These are phyloP conservation scores for Gerris lacustris DNA, from an alignment of 2,888 invertebrate species.

Conservation along the genomic window DNA sequence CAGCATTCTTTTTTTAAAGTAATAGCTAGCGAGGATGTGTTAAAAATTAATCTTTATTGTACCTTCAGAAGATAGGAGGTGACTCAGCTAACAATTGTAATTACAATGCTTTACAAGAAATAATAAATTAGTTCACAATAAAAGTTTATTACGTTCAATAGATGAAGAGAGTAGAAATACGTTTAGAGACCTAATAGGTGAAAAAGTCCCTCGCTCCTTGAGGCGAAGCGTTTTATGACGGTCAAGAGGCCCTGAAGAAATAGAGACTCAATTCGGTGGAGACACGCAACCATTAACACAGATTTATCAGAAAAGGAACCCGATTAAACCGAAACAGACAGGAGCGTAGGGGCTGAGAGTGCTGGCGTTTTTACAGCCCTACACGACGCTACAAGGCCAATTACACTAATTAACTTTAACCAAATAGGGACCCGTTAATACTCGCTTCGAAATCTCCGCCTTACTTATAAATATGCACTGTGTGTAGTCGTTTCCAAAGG, in stretches of 20 bases:
- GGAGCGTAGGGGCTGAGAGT: not conserved
- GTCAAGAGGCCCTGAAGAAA: not conserved
- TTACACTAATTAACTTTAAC: conserved; percentile 3
- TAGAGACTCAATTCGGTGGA: not conserved
- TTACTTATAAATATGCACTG: no score
- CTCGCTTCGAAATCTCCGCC: no score
- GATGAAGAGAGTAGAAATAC: not conserved
- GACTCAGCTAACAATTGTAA: not conserved
- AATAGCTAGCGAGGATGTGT: no score
- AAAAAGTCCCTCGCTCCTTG: no score
- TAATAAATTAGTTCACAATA: conserved; percentile 3
- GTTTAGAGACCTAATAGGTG: no score
- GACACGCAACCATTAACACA: conserved; percentile 5
- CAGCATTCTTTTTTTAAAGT: no score
- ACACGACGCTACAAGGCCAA: not conserved
- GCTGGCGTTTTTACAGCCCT: not conserved
- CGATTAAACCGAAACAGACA: not conserved
- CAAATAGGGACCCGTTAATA: not conserved
- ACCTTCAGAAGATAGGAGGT: no score
- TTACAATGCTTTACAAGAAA: not conserved
- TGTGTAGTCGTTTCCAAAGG: no score
- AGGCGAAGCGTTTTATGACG: not conserved
- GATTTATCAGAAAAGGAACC: conserved; percentile 1
- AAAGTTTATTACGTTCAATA: not conserved
- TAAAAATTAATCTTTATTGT: no score